Conservation (phyloP, 2,888 invertebrate species). For the Pandemis cinnamomeana region DNA sequence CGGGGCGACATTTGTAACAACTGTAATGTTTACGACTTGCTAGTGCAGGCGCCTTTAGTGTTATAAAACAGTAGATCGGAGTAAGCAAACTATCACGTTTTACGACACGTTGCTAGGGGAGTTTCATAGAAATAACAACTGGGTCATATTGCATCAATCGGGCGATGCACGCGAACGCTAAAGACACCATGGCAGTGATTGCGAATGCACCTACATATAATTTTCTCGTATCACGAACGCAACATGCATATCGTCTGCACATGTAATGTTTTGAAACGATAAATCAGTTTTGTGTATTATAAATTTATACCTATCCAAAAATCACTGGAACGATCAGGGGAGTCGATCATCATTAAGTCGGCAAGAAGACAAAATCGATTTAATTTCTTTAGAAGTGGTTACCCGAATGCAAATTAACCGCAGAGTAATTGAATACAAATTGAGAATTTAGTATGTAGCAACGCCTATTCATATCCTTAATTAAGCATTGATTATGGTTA, state of each 20-base stretch:
- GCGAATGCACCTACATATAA: constrained; percentile 66
- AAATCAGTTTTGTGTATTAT: not conserved
- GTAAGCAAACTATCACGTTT: constrained; percentile 40
- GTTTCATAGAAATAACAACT: constrained; percentile 73
- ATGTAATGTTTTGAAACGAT: constrained; percentile 45
- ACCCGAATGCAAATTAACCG: not conserved
- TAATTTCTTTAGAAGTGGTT: not conserved
- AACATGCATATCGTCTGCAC: constrained; percentile 46
- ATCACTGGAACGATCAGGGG: not conserved
- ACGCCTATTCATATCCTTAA: constrained; percentile 22
- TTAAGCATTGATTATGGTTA: constrained; percentile 24
- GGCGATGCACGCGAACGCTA: constrained; percentile 73
- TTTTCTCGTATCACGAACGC: constrained; percentile 67
- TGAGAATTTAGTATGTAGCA: not conserved
- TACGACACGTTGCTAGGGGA: constrained; percentile 48
- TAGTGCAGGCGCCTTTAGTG: constrained; percentile 15
- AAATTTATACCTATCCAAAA: not conserved
- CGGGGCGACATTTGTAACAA: constrained; percentile 14
- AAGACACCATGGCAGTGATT: constrained; percentile 71
- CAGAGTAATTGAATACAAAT: not conserved
- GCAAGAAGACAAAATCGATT: not conserved
- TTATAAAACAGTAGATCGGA: constrained; percentile 21
- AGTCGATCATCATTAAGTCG: not conserved
- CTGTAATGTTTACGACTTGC: constrained; percentile 18
- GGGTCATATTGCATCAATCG: constrained; percentile 78